phyloP scores from a whole-genome alignment of 2,888 invertebrate species.

The Synergus laeviventris region DNA sequence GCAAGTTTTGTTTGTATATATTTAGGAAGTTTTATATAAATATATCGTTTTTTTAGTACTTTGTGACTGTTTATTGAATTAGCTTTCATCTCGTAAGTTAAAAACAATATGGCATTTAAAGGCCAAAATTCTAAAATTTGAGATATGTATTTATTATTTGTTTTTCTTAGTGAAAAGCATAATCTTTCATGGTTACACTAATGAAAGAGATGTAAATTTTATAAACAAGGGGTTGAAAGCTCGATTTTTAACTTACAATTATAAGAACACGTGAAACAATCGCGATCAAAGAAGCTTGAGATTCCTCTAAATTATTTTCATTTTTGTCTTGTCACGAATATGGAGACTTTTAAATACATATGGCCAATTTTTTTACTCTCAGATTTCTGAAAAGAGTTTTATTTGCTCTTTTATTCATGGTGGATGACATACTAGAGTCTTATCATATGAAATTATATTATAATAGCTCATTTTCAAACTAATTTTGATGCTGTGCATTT shows the following conservation, averaged over 20 bases:
- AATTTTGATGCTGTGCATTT: slow-evolving; percentile 9
- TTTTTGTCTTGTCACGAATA: not conserved
- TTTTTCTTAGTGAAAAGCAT: not conserved
- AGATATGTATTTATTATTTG: not conserved
- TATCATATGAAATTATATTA: slow-evolving; percentile 36
- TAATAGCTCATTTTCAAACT: slow-evolving; percentile 12
- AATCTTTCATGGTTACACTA: not conserved
- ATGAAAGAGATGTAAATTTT: not conserved
- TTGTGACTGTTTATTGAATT: slow-evolving; percentile 10
- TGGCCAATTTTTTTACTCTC: not conserved
- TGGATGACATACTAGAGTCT: slow-evolving; percentile 32
- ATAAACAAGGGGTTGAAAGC: slow-evolving; percentile 1
- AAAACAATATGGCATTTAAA: not conserved
- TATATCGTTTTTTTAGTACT: slow-evolving; percentile 18
- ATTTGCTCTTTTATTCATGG: slow-evolving; percentile 18
- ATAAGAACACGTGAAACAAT: slow-evolving; percentile 32
- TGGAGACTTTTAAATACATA: not conserved
- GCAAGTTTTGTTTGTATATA: slow-evolving; percentile 32
- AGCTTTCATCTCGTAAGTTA: not conserved
- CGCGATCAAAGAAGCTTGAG: not conserved
- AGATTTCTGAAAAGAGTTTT: not conserved
- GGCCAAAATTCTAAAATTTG: not conserved
- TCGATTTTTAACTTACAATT: not conserved
- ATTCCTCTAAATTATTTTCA: slow-evolving; percentile 6
- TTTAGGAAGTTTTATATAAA: slow-evolving; percentile 14